A percentile compares a stretch with the other conserved stretches of the same genome.
Conservation (phyloP, 2,888 invertebrate genomes). For the Drosophila algonquin region DNA sequence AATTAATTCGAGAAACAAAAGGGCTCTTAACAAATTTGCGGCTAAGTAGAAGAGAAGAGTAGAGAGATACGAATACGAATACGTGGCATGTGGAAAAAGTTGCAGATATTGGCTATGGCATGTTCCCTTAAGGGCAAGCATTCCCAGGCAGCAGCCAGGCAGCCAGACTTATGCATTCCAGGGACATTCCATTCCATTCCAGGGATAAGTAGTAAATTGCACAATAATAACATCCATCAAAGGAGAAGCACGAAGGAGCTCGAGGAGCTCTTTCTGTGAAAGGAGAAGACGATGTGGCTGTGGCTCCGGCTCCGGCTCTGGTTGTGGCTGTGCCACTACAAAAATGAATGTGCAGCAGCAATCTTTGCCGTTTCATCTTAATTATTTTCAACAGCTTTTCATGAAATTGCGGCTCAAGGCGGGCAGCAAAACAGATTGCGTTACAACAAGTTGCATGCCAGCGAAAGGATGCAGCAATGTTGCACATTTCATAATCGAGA, state of each 20-base stretch:
- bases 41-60: background rate
- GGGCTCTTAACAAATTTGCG: conserved; percentile 13
- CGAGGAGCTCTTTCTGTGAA: background rate
- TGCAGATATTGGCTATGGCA: background rate
- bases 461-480: conserved; percentile 27
- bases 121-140: background rate
- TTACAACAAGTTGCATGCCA: conserved; percentile 47
- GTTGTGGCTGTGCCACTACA: conserved; percentile 13
- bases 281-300: background rate
- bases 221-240: conserved; percentile 36
- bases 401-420: conserved; percentile 55
- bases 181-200: background rate
- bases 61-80: background rate
- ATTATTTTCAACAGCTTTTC: conserved; percentile 73
- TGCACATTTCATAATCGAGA: conserved; percentile 8
- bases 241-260: background rate
- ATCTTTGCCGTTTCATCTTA: conserved; percentile 61
- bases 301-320: background rate
- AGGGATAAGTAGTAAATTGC: conserved; percentile 26
- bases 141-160: background rate
- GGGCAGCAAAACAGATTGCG: conserved; percentile 60
- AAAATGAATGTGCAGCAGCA: conserved; percentile 33
- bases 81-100: too few relatives aligned
- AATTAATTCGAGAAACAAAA: conserved; percentile 60
- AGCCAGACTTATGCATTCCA: background rate